phyloP scores from a whole-genome alignment of 1,140 invertebrate species.

The Heliconius melpomene region DNA sequence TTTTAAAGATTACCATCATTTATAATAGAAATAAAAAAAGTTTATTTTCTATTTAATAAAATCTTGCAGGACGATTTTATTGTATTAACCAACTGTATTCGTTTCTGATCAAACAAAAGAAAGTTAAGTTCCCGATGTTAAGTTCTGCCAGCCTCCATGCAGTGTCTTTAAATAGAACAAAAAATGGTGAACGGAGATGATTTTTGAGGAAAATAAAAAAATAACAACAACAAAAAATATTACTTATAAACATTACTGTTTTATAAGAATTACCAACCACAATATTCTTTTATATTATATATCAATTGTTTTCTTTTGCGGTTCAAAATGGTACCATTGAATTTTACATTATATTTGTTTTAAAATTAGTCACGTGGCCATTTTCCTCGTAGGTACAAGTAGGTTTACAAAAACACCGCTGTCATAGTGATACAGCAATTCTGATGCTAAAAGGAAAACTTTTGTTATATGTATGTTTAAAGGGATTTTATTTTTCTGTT shows the following conservation, averaged over 20 bases:
- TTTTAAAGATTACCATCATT: too few relatives aligned
- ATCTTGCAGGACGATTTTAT: too few relatives aligned
- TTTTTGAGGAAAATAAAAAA: not conserved
- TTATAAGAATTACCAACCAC: conserved; percentile 1
- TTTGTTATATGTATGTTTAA: not conserved
- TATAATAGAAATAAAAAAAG: too few relatives aligned
- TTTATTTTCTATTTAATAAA: too few relatives aligned
- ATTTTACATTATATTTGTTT: not conserved
- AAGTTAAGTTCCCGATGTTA: too few relatives aligned
- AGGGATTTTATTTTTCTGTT: too few relatives aligned
- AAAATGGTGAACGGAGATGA: too few relatives aligned
- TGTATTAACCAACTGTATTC: too few relatives aligned
- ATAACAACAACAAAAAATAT: not conserved
- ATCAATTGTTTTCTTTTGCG: not conserved
- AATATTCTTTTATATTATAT: not conserved
- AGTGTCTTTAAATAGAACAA: too few relatives aligned
- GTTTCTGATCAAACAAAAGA: too few relatives aligned
- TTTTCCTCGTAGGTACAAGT: not conserved
- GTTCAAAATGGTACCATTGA: not conserved
- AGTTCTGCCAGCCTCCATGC: too few relatives aligned
- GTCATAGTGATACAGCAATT: not conserved
- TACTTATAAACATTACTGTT: not conserved
- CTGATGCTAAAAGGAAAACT: not conserved
- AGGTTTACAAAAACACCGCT: not conserved
- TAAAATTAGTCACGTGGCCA: not conserved